Evolutionary conservation across 2,888 invertebrate genomes (phyloP).

Genomic region (Pomacea canaliculata): DNA sequence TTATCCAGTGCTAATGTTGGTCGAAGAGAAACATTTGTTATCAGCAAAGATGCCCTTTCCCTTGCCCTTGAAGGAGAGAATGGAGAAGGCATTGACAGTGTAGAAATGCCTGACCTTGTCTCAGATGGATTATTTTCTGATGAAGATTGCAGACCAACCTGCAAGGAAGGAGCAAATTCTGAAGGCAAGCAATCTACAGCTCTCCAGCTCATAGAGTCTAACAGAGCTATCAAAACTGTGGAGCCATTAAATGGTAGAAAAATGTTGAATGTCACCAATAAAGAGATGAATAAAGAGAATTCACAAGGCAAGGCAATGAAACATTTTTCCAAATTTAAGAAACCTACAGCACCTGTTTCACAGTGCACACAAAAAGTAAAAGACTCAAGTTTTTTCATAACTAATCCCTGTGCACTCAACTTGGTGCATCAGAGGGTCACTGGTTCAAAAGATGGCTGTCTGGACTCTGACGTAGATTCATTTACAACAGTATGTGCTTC

Average conservation of each 20-base stretch:
- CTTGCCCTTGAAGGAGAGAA: not conserved
- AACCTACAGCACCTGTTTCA: not conserved
- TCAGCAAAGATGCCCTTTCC: not conserved
- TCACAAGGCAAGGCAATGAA: not conserved
- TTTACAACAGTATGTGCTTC: not conserved
- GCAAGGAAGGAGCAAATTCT: not conserved
- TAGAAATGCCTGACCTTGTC: slow-evolving; percentile 22
- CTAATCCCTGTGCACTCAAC: slow-evolving; percentile 18
- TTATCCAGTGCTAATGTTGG: not conserved
- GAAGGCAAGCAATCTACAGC: not conserved
- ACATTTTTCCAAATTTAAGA: not conserved
- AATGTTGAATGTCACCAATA: not conserved
- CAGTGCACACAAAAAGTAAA: not conserved
- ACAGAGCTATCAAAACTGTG: not conserved
- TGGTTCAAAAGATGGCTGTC: slow-evolving; percentile 18
- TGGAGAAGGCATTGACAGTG: slow-evolving; percentile 9
- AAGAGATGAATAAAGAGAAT: not conserved
- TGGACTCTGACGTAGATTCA: not conserved
- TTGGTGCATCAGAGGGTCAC: slow-evolving; percentile 17
- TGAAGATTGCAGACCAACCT: not conserved
- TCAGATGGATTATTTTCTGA: slow-evolving; percentile 7
- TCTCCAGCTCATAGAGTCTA: not conserved
- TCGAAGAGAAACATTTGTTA: slow-evolving; percentile 18
- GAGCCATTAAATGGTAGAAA: not conserved
- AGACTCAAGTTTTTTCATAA: slow-evolving; percentile 11